Base-by-base conservation (phyloP, 2,888 invertebrate species). In the Epinotia nisella region DNA sequence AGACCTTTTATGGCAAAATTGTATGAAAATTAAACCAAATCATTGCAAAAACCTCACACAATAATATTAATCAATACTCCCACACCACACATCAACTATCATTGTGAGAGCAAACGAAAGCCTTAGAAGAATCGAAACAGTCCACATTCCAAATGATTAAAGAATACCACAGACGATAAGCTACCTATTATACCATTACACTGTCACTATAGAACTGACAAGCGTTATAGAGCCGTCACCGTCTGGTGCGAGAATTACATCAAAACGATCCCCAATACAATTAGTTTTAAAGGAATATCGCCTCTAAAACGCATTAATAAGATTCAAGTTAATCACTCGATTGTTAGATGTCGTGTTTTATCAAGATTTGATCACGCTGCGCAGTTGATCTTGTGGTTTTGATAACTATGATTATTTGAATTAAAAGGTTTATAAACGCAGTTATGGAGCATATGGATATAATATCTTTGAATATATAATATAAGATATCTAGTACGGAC, bases 161-260 rank as follows among this genome's bases (percentile, higher is more conserved):
- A 61, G 61, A 71, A 71, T 67, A 61, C 60, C 49, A 56, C 61
- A 55, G 49, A 66, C 64, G 72, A 76, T 75, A 72, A 69, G 60
- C 59, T 56, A 74, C 74, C 70, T 76, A 80, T 82, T 80, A 82
- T 77, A 75, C 76, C 70, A 78, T 81, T 81, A 77, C 76, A 66
- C 76, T 79, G 80, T 81, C 78, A 74, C 70, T 39, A 49, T 56
- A 58, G 39, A 71, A 74, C 74, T 76, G 77, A 74, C 76, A 74
- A 74, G 72, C 71, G 72, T 74, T 76, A 78, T 79, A 76, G 71
- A 78, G 71, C 76, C 73, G 76, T 79, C 79, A 75, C 24, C 65
- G 61, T 65, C 41, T 61, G 59, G 41, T 15, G 41, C 56, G 11
- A 39, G 13, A 11, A 41, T 21, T 35, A 24, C 55, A 70, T 49